Conservation (phyloP, 2,888 invertebrate genomes). For the Lysandra bellargus region DNA sequence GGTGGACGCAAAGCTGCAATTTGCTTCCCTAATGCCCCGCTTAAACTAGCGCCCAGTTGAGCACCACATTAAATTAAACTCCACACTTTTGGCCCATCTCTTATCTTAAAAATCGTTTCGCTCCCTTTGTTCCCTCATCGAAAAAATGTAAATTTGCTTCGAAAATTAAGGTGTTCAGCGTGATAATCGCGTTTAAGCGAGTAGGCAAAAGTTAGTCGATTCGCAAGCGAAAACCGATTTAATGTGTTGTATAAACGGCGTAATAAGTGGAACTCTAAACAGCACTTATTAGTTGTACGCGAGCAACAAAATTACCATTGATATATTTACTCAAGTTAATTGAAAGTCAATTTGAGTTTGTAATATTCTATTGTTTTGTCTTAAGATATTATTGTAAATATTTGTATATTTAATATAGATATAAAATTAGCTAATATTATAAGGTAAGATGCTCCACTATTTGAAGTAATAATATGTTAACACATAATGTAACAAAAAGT, state of each 20-base stretch:
- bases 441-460: too few relatives aligned
- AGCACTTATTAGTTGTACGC: neutral
- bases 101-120: neutral
- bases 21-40: constrained; percentile 29
- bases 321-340: neutral
- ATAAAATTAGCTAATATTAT: neutral
- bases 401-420: neutral
- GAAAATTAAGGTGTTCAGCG: neutral
- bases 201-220: neutral
- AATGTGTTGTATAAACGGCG: constrained; percentile 3
- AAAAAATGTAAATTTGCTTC: neutral
- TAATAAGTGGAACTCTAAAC: constrained; percentile 2
- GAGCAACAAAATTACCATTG: neutral
- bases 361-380: neutral
- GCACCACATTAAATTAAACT: constrained; percentile 27
- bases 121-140: neutral
- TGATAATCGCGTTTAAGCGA: constrained; percentile 3
- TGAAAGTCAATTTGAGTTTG: neutral
- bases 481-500: too few relatives aligned
- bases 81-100: constrained; percentile 10
- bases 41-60: constrained; percentile 28
- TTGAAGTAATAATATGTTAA: too few relatives aligned
- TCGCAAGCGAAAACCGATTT: neutral
- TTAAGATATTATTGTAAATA: neutral
- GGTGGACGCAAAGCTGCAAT: constrained; percentile 28